phyloP scores from a whole-genome alignment of 2,113 vertebrate species.

The Crotophaga sulcirostris region DNA sequence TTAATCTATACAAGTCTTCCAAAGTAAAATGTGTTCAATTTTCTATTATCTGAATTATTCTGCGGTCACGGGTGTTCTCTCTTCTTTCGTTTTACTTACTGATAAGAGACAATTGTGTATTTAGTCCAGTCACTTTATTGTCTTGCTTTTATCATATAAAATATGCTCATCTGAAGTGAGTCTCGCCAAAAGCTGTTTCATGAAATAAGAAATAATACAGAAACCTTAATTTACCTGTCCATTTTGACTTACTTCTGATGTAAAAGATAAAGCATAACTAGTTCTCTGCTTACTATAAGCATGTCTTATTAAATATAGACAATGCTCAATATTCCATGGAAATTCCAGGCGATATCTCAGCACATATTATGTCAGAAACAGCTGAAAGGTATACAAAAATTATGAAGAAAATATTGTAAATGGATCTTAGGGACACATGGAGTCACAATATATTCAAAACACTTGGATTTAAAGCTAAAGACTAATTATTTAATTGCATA shows the following conservation, averaged over 20 bases:
- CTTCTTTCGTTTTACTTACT: slow-evolving; percentile 11
- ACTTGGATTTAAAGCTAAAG: neutral
- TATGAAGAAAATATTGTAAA: neutral
- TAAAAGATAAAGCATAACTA: neutral
- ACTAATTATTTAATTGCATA: neutral
- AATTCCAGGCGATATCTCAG: neutral
- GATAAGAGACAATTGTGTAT: neutral
- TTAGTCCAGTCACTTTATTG: neutral
- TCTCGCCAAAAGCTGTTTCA: neutral
- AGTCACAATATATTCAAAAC: neutral
- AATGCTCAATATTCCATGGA: neutral
- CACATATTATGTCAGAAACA: neutral
- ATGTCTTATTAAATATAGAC: neutral
- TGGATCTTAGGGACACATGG: neutral
- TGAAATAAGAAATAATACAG: neutral
- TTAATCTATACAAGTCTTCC: neutral
- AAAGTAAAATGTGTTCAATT: neutral
- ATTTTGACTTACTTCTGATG: neutral
- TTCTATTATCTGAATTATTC: slow-evolving; percentile 17
- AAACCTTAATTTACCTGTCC: neutral
- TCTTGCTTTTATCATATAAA: neutral
- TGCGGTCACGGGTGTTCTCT: slow-evolving; percentile 16
- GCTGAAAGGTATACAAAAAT: neutral
- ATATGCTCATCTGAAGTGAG: neutral
- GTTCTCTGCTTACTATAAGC: neutral